A percentile compares a stretch with the other conserved stretches of the same genome.
Conservation (phyloP, 2,113 vertebrate species). For the Ariopsis seemanni region DNA sequence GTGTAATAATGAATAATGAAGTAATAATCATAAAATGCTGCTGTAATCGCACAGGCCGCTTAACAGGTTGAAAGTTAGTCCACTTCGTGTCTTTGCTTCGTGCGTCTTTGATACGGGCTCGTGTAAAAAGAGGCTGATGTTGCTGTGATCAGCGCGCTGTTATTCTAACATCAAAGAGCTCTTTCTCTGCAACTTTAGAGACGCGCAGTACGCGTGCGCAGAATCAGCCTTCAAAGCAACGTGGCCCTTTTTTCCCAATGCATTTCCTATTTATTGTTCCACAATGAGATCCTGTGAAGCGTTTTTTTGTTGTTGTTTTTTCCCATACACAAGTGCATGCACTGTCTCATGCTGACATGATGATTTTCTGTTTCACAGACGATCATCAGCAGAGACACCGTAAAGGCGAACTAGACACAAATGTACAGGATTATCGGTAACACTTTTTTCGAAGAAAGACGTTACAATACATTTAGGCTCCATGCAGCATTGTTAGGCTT, state of each 20-base stretch:
- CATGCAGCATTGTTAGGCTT: neutral
- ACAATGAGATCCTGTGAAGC: constrained; percentile 65
- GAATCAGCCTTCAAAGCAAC: constrained; percentile 70
- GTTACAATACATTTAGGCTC: neutral
- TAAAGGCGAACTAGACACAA: neutral
- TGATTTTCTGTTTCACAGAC: neutral
- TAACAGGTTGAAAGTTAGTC: constrained; percentile 35
- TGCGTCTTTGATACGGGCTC: constrained; percentile 9
- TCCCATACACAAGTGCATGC: constrained; percentile 21
- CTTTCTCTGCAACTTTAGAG: constrained; percentile 64
- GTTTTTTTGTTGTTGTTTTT: constrained; percentile 26
- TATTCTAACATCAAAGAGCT: constrained; percentile 69
- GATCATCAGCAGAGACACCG: neutral
- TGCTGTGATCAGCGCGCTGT: constrained; percentile 52
- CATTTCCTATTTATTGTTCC: constrained; percentile 53
- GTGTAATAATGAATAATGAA: neutral
- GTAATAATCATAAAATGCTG: neutral
- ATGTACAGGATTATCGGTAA: neutral
- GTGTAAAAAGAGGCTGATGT: constrained; percentile 6
- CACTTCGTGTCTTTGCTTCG: neutral
- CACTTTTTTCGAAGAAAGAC: neutral
- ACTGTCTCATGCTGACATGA: constrained; percentile 61
- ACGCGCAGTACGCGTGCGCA: constrained; percentile 57
- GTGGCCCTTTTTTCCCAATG: constrained; percentile 58
- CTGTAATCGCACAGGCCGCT: neutral